Evolutionary conservation across 2,888 invertebrate species (phyloP), one percentile per base, ranked within the genome.

Genomic region (Julus scanicus): DNA sequence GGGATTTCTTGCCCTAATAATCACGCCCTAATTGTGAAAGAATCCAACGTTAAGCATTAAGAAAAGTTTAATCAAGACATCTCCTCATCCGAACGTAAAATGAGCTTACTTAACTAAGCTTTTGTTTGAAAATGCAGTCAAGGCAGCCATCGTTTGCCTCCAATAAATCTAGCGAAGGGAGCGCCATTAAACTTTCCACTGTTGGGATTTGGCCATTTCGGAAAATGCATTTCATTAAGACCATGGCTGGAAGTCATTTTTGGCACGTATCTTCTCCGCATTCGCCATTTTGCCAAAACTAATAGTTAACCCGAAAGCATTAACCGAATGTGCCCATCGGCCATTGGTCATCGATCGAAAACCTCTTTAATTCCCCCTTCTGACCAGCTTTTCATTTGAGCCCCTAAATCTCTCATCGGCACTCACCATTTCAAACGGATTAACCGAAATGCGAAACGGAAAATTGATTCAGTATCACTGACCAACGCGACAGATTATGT

Each of bases 141-240:
- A 29, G 29, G 29, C 29, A 29, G 29, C 29, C 29, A 29, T 29
- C 29, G 29, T 29, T 29, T 29, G 29, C 71, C 71, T 9, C 11
- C 37, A 0, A 80, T 80, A 80, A 80, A 80, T 80, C 37, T 20
- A 4, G 71, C 71, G 71, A n/a, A 71, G 29, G 71, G 29, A 71
- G 20, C n/a, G 71, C 37, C 80, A 80, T 80, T 80, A 80, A 80
- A 80, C 29, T 80, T 37, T 80, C 2, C 29, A 37, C 37, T 11
- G 80, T 37, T 37, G 80, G 80, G 80, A 80, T 80, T 80, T 29
- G 80, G 80, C 37, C 80, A 80, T 80, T 80, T 37, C 80, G 13
- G 37, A 8, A 80, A 80, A 80, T 80, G 80, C 80, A 80, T 80
- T 80, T 80, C 80, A 80, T 80, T 80, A 80, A 80, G 80, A 37